Evolutionary conservation across 1,140 invertebrate genomes (phyloP).

Genomic region (Anoplolepis gracilipes): DNA sequence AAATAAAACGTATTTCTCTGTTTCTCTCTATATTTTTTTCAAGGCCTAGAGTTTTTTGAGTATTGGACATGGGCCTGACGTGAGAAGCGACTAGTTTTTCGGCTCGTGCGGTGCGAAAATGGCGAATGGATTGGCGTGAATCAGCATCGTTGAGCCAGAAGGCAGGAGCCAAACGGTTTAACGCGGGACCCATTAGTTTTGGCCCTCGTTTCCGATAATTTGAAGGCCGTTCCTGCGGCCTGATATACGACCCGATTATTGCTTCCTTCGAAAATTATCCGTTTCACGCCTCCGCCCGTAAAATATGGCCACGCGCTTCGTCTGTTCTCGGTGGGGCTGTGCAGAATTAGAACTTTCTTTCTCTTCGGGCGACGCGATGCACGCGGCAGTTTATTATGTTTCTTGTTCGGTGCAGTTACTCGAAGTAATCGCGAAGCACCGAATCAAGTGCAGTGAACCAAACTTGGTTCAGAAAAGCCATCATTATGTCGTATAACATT

Average conservation of each 20-base stretch:
- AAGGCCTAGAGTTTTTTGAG: not conserved
- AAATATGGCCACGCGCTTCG: slow-evolving; percentile 77
- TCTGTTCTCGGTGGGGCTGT: slow-evolving; percentile 17
- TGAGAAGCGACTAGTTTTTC: not conserved
- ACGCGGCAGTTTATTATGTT: not conserved
- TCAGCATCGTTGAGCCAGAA: slow-evolving; percentile 72
- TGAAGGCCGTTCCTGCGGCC: slow-evolving; percentile 71
- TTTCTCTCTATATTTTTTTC: not conserved
- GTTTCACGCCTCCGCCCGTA: slow-evolving; percentile 80
- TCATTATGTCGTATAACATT: slow-evolving; percentile 20
- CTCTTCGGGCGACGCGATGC: not conserved
- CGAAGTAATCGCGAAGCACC: slow-evolving; percentile 1
- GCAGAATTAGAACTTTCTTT: slow-evolving; percentile 35
- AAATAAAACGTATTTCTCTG: not conserved
- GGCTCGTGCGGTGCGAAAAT: slow-evolving; percentile 76
- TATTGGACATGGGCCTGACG: not conserved
- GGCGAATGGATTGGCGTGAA: slow-evolving; percentile 78
- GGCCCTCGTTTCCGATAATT: slow-evolving; percentile 84
- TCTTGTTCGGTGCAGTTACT: not conserved
- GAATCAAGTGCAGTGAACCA: not conserved
- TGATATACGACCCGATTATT: slow-evolving; percentile 81
- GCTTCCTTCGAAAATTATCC: slow-evolving; percentile 81
- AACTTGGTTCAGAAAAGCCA: not conserved
- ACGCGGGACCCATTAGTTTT: slow-evolving; percentile 79
- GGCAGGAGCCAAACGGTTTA: slow-evolving; percentile 79